Evolutionary conservation across 2,797 vertebrate genomes (phyloP), one percentile per base, ranked within the genome.

Genomic region (Sebastes kiyomatsui): DNA sequence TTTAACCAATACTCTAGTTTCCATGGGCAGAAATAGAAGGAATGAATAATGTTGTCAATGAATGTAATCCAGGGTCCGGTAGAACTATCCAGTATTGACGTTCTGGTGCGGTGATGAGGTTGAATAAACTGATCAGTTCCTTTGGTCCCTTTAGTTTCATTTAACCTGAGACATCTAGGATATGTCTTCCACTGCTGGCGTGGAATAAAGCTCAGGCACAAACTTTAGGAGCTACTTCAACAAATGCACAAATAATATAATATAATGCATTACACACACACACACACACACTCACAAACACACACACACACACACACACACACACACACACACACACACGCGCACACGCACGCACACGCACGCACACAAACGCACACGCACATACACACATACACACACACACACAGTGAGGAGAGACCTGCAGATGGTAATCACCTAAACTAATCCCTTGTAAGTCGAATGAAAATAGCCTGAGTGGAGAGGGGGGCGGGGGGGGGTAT

Each of bases 371-470:
- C 12, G 11, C 52, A 71, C 7, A 59, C 18, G 76, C n/a, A 66
- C 62, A 72, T 18, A 28, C 25, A 75, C 27, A 23, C 22, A 33
- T 14, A 52, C 20, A 72, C 11, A 71, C 30, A 78, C 33, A 75
- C 16, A 55, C 59, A 58, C 55, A 67, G 32, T 5, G 16, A 54
- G 42, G 14, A 56, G 49, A 75, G 66, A 66, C 76, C 79, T 74
- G 55, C 82, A 68, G 78, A 71, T 70, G 81, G 71, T 91, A 94
- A 94, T 93, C 92, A 86, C 88, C 77, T 77, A 27, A 68, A 82
- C 77, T 95, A 95, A 96, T 95, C 95, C 89, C 79, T 68, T 58
- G 62, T 95, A 95, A 94, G 87, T 90, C 88, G 77, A 91, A 84
- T 94, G 87, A 85, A 96, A 95, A 95, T 94, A 95, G 92, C 90